These are phyloP conservation scores for Nematopogon swammerdamellus DNA, from an alignment of 2,888 invertebrate species.

Conservation along the genomic window DNA sequence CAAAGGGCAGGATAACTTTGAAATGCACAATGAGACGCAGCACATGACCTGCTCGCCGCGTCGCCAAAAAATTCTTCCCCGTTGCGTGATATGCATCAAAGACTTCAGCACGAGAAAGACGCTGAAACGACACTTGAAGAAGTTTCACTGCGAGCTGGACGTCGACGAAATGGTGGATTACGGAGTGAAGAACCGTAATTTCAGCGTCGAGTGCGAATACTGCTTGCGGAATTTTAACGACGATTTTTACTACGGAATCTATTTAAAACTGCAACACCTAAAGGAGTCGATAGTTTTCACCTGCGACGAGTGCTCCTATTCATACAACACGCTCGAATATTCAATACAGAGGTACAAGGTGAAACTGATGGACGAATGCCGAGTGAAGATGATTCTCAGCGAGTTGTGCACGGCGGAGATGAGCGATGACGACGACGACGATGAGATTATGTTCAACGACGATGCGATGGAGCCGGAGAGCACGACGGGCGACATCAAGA, in stretches of 20 bases:
- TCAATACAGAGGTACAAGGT: conserved; percentile 26
- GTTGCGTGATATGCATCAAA: conserved; percentile 35
- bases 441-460: conserved; percentile 9
- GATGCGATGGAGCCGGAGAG: conserved; percentile 27
- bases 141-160: conserved; percentile 33
- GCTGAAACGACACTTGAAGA: conserved; percentile 34
- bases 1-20: conserved; percentile 31
- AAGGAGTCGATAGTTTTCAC: conserved; percentile 25
- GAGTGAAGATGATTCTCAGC: conserved; percentile 25
- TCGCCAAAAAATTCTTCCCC: conserved; percentile 23
- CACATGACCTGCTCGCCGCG: conserved; percentile 18
- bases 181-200: conserved; percentile 19
- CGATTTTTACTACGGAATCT: conserved; percentile 19
- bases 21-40: conserved; percentile 23
- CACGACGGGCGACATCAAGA: conserved; percentile 18
- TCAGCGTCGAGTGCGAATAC: conserved; percentile 27
- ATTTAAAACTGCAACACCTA: conserved; percentile 22
- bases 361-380: conserved; percentile 15
- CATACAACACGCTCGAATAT: conserved; percentile 28
- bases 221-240: conserved; percentile 31
- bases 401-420: conserved; percentile 37
- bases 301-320: conserved; percentile 22
- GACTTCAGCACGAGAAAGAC: conserved; percentile 41
- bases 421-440: conserved; percentile 27
- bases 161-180: conserved; percentile 28